Percentiles rank a stretch among this genome's conserved stretches.
Evolutionary conservation across 2,888 invertebrate genomes (phyloP).

Genomic region (Macrophya alboannulata): DNA sequence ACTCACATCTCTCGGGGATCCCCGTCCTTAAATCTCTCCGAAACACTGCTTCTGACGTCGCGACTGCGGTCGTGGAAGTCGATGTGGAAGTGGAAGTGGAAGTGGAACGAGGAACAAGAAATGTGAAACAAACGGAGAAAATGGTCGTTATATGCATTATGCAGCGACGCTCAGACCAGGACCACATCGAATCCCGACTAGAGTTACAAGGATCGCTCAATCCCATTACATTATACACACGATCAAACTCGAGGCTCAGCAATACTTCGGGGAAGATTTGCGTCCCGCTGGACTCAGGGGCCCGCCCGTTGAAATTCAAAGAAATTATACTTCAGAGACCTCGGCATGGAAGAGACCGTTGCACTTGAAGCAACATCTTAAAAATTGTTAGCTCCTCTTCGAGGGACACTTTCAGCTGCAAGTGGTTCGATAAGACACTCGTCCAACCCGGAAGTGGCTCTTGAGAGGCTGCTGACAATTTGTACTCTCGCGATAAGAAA

Average conservation of each 20-base stretch:
- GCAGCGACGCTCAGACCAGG: constrained; percentile 29
- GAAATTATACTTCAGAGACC: constrained; percentile 7
- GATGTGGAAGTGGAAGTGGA: not conserved
- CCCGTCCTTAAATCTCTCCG: constrained; percentile 75
- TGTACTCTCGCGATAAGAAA: constrained; percentile 13
- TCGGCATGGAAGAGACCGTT: not conserved
- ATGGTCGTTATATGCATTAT: constrained; percentile 46
- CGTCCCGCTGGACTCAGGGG: not conserved
- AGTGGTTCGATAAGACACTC: constrained; percentile 56
- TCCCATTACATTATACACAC: constrained; percentile 36
- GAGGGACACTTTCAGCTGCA: constrained; percentile 41
- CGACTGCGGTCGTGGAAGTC: constrained; percentile 60
- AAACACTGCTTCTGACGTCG: constrained; percentile 74
- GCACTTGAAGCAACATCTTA: constrained; percentile 13
- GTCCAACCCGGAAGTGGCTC: constrained; percentile 45
- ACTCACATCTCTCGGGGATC: constrained; percentile 71
- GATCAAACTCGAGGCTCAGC: not conserved
- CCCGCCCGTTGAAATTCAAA: not conserved
- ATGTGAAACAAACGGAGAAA: constrained; percentile 40
- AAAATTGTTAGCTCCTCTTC: constrained; percentile 15
- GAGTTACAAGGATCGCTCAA: constrained; percentile 48
- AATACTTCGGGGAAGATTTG: not conserved
- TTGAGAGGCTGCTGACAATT: constrained; percentile 39
- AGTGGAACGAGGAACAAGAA: constrained; percentile 33
- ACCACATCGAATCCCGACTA: constrained; percentile 27